Conservation (phyloP, 35 echinoderm and acorn worm genomes). For the Anneissia japonica region DNA sequence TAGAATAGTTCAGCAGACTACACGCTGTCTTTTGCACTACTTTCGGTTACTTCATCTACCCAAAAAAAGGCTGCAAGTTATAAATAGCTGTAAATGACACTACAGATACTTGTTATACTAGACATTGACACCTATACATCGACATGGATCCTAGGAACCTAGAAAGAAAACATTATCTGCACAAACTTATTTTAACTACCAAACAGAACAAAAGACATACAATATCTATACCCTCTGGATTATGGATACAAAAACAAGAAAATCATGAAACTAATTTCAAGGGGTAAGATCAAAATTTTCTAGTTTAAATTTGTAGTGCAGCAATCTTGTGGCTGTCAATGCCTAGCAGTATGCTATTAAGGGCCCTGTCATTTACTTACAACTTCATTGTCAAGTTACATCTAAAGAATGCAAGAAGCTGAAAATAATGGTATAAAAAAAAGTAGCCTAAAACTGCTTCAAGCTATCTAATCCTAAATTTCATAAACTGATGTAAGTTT, state of each 20-base stretch:
- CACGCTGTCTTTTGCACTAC: not conserved
- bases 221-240: not conserved
- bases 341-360: not conserved
- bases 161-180: not conserved
- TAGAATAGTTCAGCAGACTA: not conserved
- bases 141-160: not conserved
- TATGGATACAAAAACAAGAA: no score
- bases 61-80: not conserved
- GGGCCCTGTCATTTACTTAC: not conserved
- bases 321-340: not conserved
- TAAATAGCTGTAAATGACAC: not conserved
- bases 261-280: no score
- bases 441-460: not conserved
- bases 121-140: not conserved
- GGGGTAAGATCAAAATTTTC: no score
- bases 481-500: no score
- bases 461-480: no score
- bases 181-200: not conserved
- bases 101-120: not conserved
- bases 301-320: no score
- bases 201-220: not conserved
- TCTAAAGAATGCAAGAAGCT: not conserved
- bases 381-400: not conserved
- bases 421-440: not conserved
- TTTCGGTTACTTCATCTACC: not conserved